These are phyloP conservation scores for Eurytoma adleriae DNA, from an alignment of 2,888 invertebrate genomes.

Conservation along the genomic window DNA sequence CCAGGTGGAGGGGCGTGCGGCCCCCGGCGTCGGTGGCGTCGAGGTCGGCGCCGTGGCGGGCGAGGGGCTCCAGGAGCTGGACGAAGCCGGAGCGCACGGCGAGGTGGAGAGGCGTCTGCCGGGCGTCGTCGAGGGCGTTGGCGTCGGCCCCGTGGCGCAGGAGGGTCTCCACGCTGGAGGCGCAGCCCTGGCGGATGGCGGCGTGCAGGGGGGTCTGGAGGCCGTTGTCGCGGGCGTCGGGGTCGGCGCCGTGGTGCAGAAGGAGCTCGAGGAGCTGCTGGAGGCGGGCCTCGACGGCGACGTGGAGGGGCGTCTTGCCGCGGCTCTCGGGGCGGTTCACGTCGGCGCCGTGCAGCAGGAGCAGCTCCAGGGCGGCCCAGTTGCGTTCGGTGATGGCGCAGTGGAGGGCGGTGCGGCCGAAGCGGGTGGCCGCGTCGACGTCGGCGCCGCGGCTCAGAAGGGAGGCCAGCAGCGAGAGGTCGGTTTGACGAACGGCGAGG, in stretches of 20 bases:
- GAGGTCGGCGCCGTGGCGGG: slow-evolving; percentile 66
- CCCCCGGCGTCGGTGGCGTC: slow-evolving; percentile 72
- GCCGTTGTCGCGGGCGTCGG: slow-evolving; percentile 76
- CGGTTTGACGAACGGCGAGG: slow-evolving; percentile 12
- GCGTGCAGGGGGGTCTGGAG: slow-evolving; percentile 67
- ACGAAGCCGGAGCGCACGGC: slow-evolving; percentile 71
- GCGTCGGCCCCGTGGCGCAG: slow-evolving; percentile 16
- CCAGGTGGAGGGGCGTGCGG: slow-evolving; percentile 75
- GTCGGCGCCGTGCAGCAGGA: slow-evolving; percentile 51
- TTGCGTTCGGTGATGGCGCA: slow-evolving; percentile 57
- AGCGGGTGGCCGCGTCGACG: slow-evolving; percentile 9
- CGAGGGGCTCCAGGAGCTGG: slow-evolving; percentile 66
- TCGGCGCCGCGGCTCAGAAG: not conserved
- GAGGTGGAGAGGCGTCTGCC: slow-evolving; percentile 73
- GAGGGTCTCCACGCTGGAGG: not conserved
- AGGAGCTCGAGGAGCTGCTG: slow-evolving; percentile 26
- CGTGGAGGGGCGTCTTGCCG: slow-evolving; percentile 43
- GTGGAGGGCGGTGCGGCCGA: slow-evolving; percentile 59
- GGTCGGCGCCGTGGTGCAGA: slow-evolving; percentile 76
- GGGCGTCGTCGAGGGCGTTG: not conserved
- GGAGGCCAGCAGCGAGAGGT: not conserved
- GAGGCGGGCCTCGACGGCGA: slow-evolving; percentile 15
- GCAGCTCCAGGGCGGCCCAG: slow-evolving; percentile 40
- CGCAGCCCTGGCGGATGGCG: slow-evolving; percentile 38
- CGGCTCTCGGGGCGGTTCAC: slow-evolving; percentile 52